Conservation (phyloP, 2,113 vertebrate species). For the Paradoxurus hermaphroditus region DNA sequence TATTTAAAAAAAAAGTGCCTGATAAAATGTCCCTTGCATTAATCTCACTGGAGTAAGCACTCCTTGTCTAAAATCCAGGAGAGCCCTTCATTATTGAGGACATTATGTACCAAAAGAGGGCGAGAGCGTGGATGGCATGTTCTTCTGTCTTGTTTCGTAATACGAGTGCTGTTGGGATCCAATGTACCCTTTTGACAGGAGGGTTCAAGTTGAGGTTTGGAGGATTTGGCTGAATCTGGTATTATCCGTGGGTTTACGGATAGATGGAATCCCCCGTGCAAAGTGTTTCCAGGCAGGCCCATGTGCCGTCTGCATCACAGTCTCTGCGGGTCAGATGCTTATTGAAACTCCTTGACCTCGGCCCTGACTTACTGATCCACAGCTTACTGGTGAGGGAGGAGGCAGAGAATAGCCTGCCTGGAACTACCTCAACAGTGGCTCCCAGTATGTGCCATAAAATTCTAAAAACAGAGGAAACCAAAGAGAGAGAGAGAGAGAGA, state of each 20-base stretch:
- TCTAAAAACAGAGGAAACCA: slow-evolving; percentile 53
- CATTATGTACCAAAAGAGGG: not conserved
- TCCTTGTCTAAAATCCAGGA: not conserved
- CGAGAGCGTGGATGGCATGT: not conserved
- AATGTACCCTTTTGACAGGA: not conserved
- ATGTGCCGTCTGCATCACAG: not conserved
- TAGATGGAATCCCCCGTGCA: not conserved
- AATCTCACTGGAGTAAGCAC: not conserved
- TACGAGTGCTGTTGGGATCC: not conserved
- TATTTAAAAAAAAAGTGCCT: not conserved
- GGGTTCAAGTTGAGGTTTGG: not conserved
- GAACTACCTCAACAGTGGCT: not conserved
- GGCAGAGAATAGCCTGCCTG: not conserved
- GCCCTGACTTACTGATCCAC: not conserved
- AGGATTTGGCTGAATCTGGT: not conserved
- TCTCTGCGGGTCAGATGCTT: not conserved
- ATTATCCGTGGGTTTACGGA: not conserved
- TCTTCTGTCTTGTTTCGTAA: not conserved
- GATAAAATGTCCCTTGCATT: not conserved
- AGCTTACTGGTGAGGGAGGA: not conserved
- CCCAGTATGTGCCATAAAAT: not conserved
- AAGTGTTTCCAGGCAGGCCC: not conserved
- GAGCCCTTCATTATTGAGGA: not conserved
- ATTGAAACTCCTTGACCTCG: not conserved
- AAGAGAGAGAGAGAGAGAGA: not conserved